Conservation (phyloP, 2,797 vertebrate species). For the Echeneis naucrates region DNA sequence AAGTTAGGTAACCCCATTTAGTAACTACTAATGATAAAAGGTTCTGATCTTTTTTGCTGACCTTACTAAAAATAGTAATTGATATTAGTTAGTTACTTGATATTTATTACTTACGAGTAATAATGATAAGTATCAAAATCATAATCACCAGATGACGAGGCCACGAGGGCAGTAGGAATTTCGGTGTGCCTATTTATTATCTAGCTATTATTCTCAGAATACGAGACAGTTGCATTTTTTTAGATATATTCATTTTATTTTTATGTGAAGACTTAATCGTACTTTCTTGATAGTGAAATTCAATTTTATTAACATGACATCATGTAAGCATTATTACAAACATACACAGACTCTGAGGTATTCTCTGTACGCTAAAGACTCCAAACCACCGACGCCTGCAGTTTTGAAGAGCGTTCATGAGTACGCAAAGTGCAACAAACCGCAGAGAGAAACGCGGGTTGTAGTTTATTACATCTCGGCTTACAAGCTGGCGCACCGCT, state of each 20-base stretch:
- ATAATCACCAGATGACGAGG: neutral
- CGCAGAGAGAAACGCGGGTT: conserved; percentile 74
- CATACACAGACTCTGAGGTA: neutral
- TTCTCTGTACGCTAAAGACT: conserved; percentile 6
- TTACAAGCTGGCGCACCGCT: fast-evolving
- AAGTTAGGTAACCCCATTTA: neutral
- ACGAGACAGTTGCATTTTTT: neutral
- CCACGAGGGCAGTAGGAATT: neutral
- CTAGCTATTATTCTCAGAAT: too few species aligned
- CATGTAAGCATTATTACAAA: neutral
- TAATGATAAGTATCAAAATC: neutral
- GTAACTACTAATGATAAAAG: neutral
- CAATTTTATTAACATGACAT: neutral
- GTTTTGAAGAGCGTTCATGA: conserved; percentile 63
- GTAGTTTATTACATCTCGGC: conserved; percentile 73
- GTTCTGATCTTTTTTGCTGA: neutral
- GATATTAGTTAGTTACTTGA: too few species aligned
- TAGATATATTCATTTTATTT: neutral
- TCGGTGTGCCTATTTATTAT: neutral
- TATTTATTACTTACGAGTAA: too few species aligned
- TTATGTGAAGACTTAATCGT: neutral
- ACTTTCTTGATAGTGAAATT: neutral
- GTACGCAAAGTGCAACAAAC: conserved; percentile 75
- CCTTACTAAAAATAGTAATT: neutral
- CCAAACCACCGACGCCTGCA: conserved; percentile 43